A percentile compares a stretch with the other conserved stretches of the same genome.
Conservation (phyloP, 2,797 vertebrate genomes). For the Mormyrus proboscirostris region DNA sequence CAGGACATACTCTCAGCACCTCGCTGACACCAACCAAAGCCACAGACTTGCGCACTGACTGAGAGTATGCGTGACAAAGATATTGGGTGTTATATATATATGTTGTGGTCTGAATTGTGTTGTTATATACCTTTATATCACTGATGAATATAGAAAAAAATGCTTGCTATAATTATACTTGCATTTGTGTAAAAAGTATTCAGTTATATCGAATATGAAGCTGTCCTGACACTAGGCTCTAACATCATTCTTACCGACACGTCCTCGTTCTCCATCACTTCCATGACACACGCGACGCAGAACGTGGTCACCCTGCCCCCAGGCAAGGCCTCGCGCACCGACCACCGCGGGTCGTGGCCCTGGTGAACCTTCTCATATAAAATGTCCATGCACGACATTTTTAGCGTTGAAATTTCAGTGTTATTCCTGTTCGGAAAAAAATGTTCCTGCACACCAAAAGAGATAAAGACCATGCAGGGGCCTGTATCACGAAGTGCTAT, state of each 20-base stretch:
- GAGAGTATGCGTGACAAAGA: neutral
- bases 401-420: neutral
- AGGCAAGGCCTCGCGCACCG: conserved; percentile 31
- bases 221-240: neutral
- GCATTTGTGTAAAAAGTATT: too few species aligned
- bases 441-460: neutral
- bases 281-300: conserved; percentile 75
- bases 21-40: conserved; percentile 49
- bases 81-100: neutral
- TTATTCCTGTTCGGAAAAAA: neutral
- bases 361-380: conserved; percentile 51
- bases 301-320: conserved; percentile 44
- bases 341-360: conserved; percentile 67
- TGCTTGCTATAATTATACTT: too few species aligned
- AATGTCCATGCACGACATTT: conserved; percentile 49
- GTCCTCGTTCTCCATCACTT: conserved; percentile 63
- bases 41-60: conserved; percentile 61
- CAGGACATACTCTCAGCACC: conserved; percentile 58
- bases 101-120: too few species aligned
- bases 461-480: neutral
- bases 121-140: too few species aligned
- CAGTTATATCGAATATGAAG: neutral
- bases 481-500: neutral
- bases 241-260: conserved; percentile 56
- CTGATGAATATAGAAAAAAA: neutral